These are phyloP conservation scores for Danio jaintianensis DNA, from an alignment of 2,797 vertebrate genomes.

Conservation along the genomic window DNA sequence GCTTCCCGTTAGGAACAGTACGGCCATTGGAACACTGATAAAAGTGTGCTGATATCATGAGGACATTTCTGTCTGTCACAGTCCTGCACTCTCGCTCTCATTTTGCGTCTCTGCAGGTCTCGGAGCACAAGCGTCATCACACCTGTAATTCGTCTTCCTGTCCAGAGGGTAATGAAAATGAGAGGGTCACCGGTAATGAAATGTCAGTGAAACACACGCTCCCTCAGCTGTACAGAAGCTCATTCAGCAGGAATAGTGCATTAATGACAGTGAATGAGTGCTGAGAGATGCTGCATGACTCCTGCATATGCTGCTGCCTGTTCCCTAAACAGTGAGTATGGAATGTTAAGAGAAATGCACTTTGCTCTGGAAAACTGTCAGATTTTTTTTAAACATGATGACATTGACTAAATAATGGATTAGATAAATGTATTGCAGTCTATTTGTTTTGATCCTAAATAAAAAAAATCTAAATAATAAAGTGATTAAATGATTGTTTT, in stretches of 20 bases:
- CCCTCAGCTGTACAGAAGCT: slow-evolving; percentile 26
- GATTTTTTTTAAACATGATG: not conserved
- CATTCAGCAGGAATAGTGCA: not conserved
- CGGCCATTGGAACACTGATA: not conserved
- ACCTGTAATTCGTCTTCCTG: slow-evolving; percentile 38
- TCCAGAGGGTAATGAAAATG: slow-evolving; percentile 40
- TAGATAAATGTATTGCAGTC: too few species aligned
- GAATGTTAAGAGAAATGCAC: not conserved
- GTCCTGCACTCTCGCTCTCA: slow-evolving; percentile 11
- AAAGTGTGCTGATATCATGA: slow-evolving; percentile 1
- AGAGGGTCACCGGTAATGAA: slow-evolving; percentile 39
- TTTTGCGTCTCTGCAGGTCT: slow-evolving; percentile 6
- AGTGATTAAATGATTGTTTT: too few species aligned
- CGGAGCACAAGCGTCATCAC: not conserved
- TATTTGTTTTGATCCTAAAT: too few species aligned
- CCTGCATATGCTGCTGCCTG: not conserved
- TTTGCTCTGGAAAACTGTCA: not conserved
- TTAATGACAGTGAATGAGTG: slow-evolving; percentile 7
- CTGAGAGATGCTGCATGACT: not conserved
- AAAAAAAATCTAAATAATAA: too few species aligned
- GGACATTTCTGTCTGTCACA: slow-evolving; percentile 29
- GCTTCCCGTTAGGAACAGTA: not conserved
- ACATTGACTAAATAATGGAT: too few species aligned
- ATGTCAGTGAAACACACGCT: slow-evolving; percentile 35
- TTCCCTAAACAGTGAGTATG: not conserved